These are phyloP conservation scores for Triplophysa dalaica DNA, from an alignment of 2,113 vertebrate genomes.

Conservation along the genomic window DNA sequence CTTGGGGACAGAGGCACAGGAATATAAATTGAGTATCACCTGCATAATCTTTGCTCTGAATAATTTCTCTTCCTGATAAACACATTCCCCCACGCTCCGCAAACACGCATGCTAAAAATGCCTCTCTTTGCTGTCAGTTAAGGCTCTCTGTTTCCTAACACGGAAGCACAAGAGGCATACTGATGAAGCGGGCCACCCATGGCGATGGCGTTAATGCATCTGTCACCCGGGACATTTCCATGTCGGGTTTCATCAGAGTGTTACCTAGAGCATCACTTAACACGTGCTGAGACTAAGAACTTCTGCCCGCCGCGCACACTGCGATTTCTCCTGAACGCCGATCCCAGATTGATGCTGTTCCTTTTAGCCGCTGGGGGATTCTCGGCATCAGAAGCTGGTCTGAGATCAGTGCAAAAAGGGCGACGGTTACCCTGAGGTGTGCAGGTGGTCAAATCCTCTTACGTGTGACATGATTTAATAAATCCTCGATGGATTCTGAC, in stretches of 20 bases:
- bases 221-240: conserved; percentile 41
- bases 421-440: neutral
- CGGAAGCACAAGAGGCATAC: conserved; percentile 15
- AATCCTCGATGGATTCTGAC: neutral
- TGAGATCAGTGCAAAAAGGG: conserved; percentile 21
- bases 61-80: conserved; percentile 51
- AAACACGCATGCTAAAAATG: conserved; percentile 2
- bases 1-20: conserved; percentile 39
- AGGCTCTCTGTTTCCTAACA: conserved; percentile 50
- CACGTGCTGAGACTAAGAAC: conserved; percentile 40
- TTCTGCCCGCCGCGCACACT: conserved; percentile 2
- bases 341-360: neutral
- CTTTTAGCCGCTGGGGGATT: neutral
- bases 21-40: conserved; percentile 53
- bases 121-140: conserved; percentile 21
- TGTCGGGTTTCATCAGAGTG: conserved; percentile 33
- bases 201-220: conserved; percentile 40
- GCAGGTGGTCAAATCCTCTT: conserved; percentile 40
- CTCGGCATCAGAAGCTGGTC: neutral
- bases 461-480: conserved; percentile 24
- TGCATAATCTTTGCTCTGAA: conserved; percentile 43
- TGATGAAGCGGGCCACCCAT: conserved; percentile 44
- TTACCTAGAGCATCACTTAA: conserved; percentile 10
- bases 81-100: neutral
- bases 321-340: neutral